These are phyloP conservation scores for Sebastolobus alascanus DNA, from an alignment of 2,797 vertebrate genomes.

Conservation along the genomic window DNA sequence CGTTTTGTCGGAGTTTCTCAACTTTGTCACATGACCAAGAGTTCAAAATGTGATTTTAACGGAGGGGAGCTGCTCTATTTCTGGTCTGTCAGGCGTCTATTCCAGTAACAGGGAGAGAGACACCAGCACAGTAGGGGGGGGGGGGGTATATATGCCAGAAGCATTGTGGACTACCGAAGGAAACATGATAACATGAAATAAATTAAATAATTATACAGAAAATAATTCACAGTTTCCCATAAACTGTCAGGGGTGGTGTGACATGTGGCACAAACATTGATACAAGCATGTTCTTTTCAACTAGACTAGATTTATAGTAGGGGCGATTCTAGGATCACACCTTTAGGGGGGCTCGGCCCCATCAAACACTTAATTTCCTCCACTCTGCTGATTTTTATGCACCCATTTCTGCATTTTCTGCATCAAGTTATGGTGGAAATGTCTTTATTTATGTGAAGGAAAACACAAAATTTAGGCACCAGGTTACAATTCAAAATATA, in stretches of 20 bases:
- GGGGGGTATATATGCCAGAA: constrained; percentile 7
- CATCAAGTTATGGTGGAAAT: too few species aligned
- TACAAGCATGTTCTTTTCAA: neutral
- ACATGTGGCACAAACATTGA: neutral
- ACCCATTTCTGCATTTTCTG: too few species aligned
- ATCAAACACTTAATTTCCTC: too few species aligned
- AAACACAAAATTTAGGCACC: too few species aligned
- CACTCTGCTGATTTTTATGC: too few species aligned
- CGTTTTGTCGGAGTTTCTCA: neutral
- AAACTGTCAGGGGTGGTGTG: neutral
- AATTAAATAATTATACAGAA: too few species aligned
- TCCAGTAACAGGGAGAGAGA: constrained; percentile 72
- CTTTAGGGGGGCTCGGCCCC: too few species aligned
- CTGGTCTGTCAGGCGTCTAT: constrained; percentile 65
- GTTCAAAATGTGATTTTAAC: constrained; percentile 28
- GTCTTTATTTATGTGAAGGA: too few species aligned
- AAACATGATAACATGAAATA: neutral
- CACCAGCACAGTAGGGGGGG: neutral
- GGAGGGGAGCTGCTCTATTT: constrained; percentile 77
- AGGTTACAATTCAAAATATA: too few species aligned
- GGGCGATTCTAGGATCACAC: too few species aligned
- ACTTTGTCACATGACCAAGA: constrained; percentile 12
- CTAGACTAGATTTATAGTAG: neutral
- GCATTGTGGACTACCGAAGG: constrained; percentile 11
- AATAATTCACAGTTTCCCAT: neutral